A percentile compares a stretch with the other conserved stretches of the same genome.
These are phyloP conservation scores for Gnathonemus echidnorhynchus DNA, from an alignment of 2,113 vertebrate genomes.

Conservation along the genomic window DNA sequence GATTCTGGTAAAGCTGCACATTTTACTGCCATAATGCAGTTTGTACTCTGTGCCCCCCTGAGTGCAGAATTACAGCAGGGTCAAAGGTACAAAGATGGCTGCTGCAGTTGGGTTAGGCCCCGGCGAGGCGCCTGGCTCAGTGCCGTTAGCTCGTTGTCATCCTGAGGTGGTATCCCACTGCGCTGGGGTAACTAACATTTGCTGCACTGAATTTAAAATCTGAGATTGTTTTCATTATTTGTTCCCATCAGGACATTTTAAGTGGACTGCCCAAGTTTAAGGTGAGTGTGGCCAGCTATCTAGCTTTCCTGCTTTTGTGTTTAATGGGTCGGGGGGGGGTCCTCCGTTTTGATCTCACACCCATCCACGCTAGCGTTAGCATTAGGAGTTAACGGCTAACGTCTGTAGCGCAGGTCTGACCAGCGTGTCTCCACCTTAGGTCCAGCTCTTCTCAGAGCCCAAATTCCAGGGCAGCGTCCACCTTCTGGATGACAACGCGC, in stretches of 20 bases:
- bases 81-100: not conserved
- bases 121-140: not conserved
- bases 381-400: not conserved
- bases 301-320: not conserved
- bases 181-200: not conserved
- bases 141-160: not conserved
- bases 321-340: not conserved
- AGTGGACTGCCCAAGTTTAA: slow-evolving; percentile 46
- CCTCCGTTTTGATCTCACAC: not conserved
- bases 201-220: not conserved
- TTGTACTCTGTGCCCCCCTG: not conserved
- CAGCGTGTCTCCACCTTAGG: slow-evolving; percentile 52
- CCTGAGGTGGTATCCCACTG: not conserved
- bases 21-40: slow-evolving; percentile 5
- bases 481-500: slow-evolving; percentile 63
- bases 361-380: not conserved
- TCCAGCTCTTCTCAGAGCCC: slow-evolving; percentile 83
- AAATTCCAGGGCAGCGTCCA: slow-evolving; percentile 71
- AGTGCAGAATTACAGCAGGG: not conserved
- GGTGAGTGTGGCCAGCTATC: slow-evolving; percentile 35
- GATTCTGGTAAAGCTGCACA: slow-evolving; percentile 62
- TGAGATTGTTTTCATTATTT: not conserved
- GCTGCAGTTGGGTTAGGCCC: not conserved
- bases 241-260: slow-evolving; percentile 45
- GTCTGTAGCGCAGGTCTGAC: not conserved